Percentiles rank a stretch among this genome's conserved stretches.
Conservation (phyloP, 1,140 invertebrate species). For the Macrocentrus cingulum region DNA sequence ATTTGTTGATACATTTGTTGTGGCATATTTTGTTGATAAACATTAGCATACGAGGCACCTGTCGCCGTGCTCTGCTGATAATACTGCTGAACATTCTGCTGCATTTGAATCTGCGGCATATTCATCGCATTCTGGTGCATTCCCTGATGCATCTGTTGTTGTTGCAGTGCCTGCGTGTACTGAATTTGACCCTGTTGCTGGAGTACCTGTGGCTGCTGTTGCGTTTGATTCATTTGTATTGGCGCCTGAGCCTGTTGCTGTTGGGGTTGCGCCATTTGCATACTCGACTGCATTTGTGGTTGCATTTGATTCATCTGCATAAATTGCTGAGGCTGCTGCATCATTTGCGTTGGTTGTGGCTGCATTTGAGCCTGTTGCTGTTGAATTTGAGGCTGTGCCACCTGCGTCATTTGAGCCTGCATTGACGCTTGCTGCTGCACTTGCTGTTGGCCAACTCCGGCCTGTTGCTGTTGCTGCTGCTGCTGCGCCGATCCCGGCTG, state of each 20-base stretch:
- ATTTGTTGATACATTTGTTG: conserved; percentile 53
- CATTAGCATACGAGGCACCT: conserved; percentile 32
- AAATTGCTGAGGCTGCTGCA: conserved; percentile 30
- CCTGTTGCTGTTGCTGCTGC: conserved; percentile 47
- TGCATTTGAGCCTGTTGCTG: conserved; percentile 41
- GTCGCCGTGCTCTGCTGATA: conserved; percentile 35
- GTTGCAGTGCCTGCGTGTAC: conserved; percentile 38
- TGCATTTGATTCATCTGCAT: conserved; percentile 44
- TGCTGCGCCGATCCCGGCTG: conserved; percentile 47
- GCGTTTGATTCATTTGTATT: conserved; percentile 20
- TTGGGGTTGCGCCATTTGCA: conserved; percentile 39
- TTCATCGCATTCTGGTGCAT: conserved; percentile 22
- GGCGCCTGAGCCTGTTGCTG: conserved; percentile 35
- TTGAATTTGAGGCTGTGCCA: conserved; percentile 32
- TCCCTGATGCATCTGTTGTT: conserved; percentile 51
- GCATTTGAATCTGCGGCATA: conserved; percentile 45
- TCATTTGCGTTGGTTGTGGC: conserved; percentile 33
- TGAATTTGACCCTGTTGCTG: conserved; percentile 36
- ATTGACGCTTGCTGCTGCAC: conserved; percentile 35
- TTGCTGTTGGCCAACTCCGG: conserved; percentile 39
- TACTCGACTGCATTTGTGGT: conserved; percentile 39
- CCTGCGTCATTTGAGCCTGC: conserved; percentile 31
- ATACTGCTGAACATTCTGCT: conserved; percentile 37
- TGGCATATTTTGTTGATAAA: conserved; percentile 52
- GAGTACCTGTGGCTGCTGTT: conserved; percentile 40